A percentile compares a stretch with the other conserved stretches of the same genome.
Evolutionary conservation across 37 sponge, comb jelly and placozoan species (phyloP).

Genomic region (Spongilla lacustris): DNA sequence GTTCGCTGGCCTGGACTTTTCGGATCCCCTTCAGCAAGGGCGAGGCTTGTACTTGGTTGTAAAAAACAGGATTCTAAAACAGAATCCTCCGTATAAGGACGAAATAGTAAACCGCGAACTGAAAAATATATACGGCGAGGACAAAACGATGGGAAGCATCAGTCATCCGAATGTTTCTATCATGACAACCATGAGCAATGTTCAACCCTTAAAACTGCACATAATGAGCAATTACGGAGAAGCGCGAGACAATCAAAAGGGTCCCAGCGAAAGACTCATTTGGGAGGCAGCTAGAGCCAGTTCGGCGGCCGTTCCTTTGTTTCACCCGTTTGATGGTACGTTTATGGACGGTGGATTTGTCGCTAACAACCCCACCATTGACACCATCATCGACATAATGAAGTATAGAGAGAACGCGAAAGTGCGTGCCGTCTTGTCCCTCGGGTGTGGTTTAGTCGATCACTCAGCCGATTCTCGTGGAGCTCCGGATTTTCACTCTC

Average conservation of each 20-base stretch:
- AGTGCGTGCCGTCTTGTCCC: constrained; percentile 14
- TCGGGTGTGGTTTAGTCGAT: constrained; percentile 18
- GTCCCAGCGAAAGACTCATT: constrained; percentile 35
- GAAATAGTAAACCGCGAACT: not conserved
- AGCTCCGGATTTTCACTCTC: too few species aligned
- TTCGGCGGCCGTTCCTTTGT: constrained; percentile 61
- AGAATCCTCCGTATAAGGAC: not conserved
- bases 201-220: constrained; percentile 50
- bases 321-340: constrained; percentile 32
- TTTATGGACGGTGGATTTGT: constrained; percentile 63
- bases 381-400: constrained; percentile 51
- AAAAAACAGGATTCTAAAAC: constrained; percentile 12
- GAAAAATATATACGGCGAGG: constrained; percentile 37
- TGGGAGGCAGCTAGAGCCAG: constrained; percentile 60
- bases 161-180: constrained; percentile 28
- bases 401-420: constrained; percentile 17
- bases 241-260: constrained; percentile 32
- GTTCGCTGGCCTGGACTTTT: not conserved
- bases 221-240: constrained; percentile 63
- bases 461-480: not conserved
- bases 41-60: constrained; percentile 34
- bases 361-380: constrained; percentile 63
- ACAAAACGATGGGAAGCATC: constrained; percentile 14
- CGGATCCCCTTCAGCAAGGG: not conserved
- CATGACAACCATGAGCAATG: constrained; percentile 49